Evolutionary conservation across 1,140 invertebrate species (phyloP).

Genomic region (Eriocheir sinensis): DNA sequence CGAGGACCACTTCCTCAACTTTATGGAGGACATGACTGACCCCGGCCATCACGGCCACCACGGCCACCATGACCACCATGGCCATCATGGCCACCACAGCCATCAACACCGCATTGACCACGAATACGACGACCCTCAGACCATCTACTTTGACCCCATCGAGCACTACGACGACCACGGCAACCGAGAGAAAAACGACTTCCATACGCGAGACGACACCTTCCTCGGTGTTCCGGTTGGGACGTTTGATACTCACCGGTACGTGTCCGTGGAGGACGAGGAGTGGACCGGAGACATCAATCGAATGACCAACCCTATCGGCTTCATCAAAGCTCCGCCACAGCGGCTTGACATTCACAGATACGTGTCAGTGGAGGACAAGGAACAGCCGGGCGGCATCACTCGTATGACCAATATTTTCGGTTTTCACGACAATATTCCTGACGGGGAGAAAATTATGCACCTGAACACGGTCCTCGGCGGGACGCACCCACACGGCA

Average conservation of each 20-base stretch:
- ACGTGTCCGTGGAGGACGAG: background rate
- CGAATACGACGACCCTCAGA: constrained; percentile 17
- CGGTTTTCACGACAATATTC: constrained; percentile 52
- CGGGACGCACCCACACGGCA: constrained; percentile 46
- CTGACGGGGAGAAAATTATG: constrained; percentile 26
- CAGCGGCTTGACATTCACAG: background rate
- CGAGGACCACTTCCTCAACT: constrained; percentile 64
- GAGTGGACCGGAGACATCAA: background rate
- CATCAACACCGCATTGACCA: background rate
- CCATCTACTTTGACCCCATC: background rate
- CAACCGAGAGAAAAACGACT: background rate
- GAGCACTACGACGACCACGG: constrained; percentile 50
- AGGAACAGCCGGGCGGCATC: background rate
- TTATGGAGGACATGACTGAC: constrained; percentile 70
- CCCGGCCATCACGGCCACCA: background rate
- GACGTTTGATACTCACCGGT: background rate
- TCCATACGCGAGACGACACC: background rate
- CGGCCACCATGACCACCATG: background rate
- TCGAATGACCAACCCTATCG: too few species aligned
- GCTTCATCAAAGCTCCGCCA: too few species aligned
- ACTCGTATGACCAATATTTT: background rate
- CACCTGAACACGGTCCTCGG: constrained; percentile 56
- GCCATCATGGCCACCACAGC: background rate
- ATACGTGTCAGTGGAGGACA: background rate
- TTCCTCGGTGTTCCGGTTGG: background rate